Evolutionary conservation across 2,888 invertebrate species (phyloP), one percentile per base, ranked within the genome.

Genomic region (Trachelus tabidus): DNA sequence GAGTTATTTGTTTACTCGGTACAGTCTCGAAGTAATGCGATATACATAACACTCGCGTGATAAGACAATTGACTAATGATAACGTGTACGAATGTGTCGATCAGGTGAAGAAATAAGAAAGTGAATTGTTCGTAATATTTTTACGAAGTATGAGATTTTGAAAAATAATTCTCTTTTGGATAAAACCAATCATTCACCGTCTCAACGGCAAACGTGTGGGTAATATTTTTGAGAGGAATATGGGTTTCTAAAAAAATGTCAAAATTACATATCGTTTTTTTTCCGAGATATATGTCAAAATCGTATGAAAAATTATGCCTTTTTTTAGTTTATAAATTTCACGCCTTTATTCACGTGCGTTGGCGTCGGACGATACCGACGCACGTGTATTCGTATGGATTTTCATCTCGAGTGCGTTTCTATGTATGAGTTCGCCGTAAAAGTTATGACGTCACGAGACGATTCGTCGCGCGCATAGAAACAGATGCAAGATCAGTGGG

Each of bases 181-280:
- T 12, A 40, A 40, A 15, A 15, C 4, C 40, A 23, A 15, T 6
- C 23, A 9, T 6, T 40, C 15, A 40, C 40, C 23, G 6, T 15
- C 40, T 0, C 4, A 6, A 2, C 9, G 56, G 23, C 2, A 56
- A 23, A 2, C 23, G 0, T 15, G 0, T 15, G 6, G 40, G 0
- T 15, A 23, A 40, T 23, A 2, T 40, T 23, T 40, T 23, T 15
- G 15, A 34, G 33, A 6, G 23, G 23, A 6, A 40, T 15, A 4
- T 6, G 15, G 6, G 6, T 40, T 15, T 40, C 12, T 3, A 15
- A 40, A 40, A 12, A 40, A 40, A 2, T 23, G 37, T 40, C 40
- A 15, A 40, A 40, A 1, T 6, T 1, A 40, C 40, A 15, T 40
- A 1, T 40, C 35, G 3, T 3, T 35, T 35, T 12, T 56, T 56